Percentiles rank a stretch among this genome's conserved stretches.
phyloP scores from a whole-genome alignment of 1,140 invertebrate genomes.

The Polyergus mexicanus region DNA sequence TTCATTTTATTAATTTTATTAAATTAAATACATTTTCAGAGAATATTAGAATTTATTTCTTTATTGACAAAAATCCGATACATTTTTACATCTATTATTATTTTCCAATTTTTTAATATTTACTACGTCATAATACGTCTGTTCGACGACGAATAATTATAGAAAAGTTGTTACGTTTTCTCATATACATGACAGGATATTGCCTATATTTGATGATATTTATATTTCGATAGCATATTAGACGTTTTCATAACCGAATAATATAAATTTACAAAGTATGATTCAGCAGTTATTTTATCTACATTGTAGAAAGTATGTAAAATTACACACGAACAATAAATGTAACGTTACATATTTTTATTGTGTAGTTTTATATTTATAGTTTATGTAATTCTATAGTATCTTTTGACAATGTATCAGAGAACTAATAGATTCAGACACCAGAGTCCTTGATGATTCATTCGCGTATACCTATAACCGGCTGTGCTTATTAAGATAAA shows the following conservation, averaged over 20 bases:
- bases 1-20: too few relatives aligned
- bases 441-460: conserved; percentile 67
- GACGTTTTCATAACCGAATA: conserved; percentile 1
- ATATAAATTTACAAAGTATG: background rate
- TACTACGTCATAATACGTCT: background rate
- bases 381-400: too few relatives aligned
- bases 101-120: background rate
- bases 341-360: too few relatives aligned
- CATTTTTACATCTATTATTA: background rate
- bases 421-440: conserved; percentile 59
- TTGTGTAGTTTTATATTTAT: too few relatives aligned
- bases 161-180: too few relatives aligned
- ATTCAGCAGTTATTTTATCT: background rate
- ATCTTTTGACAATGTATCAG: conserved; percentile 5
- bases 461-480: conserved; percentile 53
- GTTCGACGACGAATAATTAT: too few relatives aligned
- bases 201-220: background rate
- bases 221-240: conserved; percentile 15
- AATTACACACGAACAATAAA: too few relatives aligned
- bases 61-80: background rate
- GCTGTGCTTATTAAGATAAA: background rate
- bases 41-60: background rate
- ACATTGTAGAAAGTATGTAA: too few relatives aligned
- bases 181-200: too few relatives aligned
- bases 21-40: background rate